phyloP scores from a whole-genome alignment of 2,113 vertebrate genomes.

The Nyctibius bracteatus region DNA sequence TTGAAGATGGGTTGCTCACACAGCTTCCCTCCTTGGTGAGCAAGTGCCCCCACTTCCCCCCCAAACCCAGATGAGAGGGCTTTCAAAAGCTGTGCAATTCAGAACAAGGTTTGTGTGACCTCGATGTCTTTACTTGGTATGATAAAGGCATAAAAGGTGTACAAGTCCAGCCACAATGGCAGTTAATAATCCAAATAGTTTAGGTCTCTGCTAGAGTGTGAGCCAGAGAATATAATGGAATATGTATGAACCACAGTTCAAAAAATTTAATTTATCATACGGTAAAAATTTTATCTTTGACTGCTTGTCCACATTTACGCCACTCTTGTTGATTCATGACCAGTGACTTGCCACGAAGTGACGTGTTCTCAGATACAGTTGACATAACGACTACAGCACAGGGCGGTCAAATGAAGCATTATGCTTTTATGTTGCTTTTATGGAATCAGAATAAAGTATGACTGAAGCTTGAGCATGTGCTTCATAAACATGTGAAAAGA shows the following conservation, averaged over 20 bases:
- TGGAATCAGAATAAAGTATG: background rate
- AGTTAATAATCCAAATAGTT: background rate
- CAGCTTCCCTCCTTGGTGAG: background rate
- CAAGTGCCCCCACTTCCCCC: background rate
- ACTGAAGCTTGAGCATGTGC: background rate
- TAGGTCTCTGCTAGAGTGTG: background rate
- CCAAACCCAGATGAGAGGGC: background rate
- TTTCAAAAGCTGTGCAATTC: background rate
- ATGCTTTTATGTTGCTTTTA: background rate
- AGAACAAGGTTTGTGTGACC: background rate
- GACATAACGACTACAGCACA: fast-evolving
- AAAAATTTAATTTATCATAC: background rate
- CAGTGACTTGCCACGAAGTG: background rate
- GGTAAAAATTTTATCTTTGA: background rate
- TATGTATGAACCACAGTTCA: background rate
- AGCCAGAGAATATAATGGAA: background rate
- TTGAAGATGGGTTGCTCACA: background rate
- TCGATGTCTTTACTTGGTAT: background rate
- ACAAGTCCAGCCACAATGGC: background rate
- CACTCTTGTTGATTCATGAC: background rate
- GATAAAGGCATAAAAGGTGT: background rate
- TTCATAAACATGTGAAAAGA: background rate
- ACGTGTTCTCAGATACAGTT: background rate
- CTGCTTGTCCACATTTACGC: background rate
- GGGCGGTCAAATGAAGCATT: background rate